Conservation (phyloP, 2,888 invertebrate species). For the Lottia scabra region DNA sequence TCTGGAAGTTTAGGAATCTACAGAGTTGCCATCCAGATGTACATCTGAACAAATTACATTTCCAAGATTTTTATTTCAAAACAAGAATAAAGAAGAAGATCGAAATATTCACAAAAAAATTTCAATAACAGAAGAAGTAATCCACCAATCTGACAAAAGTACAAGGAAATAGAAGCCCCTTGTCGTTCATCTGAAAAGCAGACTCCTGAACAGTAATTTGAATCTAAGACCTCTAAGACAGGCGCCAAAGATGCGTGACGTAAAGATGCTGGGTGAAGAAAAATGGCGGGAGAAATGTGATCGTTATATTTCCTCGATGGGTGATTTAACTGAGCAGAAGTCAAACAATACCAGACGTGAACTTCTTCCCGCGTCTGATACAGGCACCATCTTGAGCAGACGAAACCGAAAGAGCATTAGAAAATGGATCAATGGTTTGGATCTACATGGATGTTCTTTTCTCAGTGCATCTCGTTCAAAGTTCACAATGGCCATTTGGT, state of each 20-base stretch:
- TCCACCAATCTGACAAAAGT: too few relatives aligned
- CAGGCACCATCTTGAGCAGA: neutral
- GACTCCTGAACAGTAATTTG: too few relatives aligned
- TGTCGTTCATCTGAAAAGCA: too few relatives aligned
- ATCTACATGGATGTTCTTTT: neutral
- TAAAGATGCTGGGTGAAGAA: neutral
- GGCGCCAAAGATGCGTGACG: neutral
- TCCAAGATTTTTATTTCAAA: too few relatives aligned
- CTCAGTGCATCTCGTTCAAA: neutral
- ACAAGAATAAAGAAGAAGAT: too few relatives aligned
- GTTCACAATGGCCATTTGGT: neutral
- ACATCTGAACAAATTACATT: too few relatives aligned
- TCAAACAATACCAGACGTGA: conserved; percentile 4
- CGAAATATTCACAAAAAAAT: too few relatives aligned
- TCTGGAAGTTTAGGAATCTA: too few relatives aligned
- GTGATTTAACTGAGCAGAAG: neutral
- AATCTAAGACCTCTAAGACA: too few relatives aligned
- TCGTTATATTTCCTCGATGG: neutral
- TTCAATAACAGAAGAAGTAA: too few relatives aligned
- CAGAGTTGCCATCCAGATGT: too few relatives aligned
- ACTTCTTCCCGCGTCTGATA: neutral
- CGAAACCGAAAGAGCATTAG: neutral
- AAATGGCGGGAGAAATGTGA: neutral
- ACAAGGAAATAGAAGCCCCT: too few relatives aligned
- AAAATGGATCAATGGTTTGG: neutral